These are phyloP conservation scores for Heteractis magnifica DNA, from an alignment of 92 coral and sea anemone species.

Conservation along the genomic window DNA sequence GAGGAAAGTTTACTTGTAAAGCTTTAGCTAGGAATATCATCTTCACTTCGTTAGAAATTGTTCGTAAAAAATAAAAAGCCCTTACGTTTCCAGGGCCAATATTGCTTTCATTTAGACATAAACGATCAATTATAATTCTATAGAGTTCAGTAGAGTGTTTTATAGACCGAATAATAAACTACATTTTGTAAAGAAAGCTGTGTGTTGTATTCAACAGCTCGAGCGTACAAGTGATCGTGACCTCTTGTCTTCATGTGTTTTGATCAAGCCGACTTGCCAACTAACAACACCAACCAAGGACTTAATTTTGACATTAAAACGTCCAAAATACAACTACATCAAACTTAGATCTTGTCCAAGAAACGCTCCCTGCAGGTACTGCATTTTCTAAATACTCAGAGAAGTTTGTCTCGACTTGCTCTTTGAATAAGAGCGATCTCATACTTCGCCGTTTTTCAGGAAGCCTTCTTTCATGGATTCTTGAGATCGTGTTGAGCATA, in stretches of 20 bases:
- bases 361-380: not conserved
- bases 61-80: not conserved
- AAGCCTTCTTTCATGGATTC: no score
- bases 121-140: constrained; percentile 2
- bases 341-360: not conserved
- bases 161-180: constrained; percentile 7
- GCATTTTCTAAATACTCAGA: not conserved
- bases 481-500: no score
- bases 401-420: not conserved
- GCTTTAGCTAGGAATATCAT: no score
- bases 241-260: constrained; percentile 2
- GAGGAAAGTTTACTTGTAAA: not conserved
- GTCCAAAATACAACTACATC: not conserved
- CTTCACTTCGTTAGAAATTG: no score
- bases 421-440: not conserved
- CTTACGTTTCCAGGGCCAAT: not conserved
- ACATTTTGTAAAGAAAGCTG: not conserved
- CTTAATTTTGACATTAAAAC: not conserved
- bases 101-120: not conserved
- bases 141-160: constrained; percentile 21
- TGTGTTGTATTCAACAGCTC: constrained; percentile 22
- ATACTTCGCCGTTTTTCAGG: not conserved
- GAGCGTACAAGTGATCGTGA: constrained; percentile 24
- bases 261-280: constrained; percentile 14
- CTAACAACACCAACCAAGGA: not conserved